These are phyloP conservation scores for Lagocephalus sceleratus DNA, from an alignment of 2,797 vertebrate species.

Conservation along the genomic window DNA sequence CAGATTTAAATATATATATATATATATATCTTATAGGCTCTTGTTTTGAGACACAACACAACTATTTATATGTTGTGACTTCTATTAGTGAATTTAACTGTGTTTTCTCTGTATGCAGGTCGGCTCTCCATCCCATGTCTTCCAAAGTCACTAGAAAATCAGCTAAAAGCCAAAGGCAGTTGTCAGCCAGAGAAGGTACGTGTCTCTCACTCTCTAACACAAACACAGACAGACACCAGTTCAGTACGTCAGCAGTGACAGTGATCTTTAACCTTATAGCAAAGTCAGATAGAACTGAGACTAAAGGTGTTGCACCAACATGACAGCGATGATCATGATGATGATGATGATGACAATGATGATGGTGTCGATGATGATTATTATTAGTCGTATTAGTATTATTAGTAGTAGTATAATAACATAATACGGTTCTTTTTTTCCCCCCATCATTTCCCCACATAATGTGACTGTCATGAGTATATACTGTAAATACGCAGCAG, in stretches of 20 bases:
- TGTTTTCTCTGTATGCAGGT: constrained; percentile 55
- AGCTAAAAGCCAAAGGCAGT: constrained; percentile 33
- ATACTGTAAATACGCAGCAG: too few relatives aligned
- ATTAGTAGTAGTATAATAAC: too few relatives aligned
- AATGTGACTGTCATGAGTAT: too few relatives aligned
- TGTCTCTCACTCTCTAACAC: constrained; percentile 6
- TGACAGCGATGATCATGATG: too few relatives aligned
- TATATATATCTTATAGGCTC: too few relatives aligned
- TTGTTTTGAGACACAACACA: too few relatives aligned
- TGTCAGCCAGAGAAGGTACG: constrained; percentile 65
- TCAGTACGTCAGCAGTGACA: constrained; percentile 31
- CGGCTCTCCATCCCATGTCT: constrained; percentile 60
- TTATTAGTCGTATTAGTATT: too few relatives aligned
- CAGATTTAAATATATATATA: too few relatives aligned
- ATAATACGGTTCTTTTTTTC: too few relatives aligned
- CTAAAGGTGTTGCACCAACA: background rate
- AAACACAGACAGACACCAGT: constrained; percentile 5
- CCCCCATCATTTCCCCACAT: too few relatives aligned
- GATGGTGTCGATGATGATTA: too few relatives aligned
- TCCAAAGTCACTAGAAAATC: constrained; percentile 54
- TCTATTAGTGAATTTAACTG: background rate
- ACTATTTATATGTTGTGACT: constrained; percentile 21
- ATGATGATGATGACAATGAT: too few relatives aligned
- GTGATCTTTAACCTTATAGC: constrained; percentile 53
- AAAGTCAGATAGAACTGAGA: constrained; percentile 42